Evolutionary conservation across 2,888 invertebrate species (phyloP).

Genomic region (Nephrocerus scutellatus): DNA sequence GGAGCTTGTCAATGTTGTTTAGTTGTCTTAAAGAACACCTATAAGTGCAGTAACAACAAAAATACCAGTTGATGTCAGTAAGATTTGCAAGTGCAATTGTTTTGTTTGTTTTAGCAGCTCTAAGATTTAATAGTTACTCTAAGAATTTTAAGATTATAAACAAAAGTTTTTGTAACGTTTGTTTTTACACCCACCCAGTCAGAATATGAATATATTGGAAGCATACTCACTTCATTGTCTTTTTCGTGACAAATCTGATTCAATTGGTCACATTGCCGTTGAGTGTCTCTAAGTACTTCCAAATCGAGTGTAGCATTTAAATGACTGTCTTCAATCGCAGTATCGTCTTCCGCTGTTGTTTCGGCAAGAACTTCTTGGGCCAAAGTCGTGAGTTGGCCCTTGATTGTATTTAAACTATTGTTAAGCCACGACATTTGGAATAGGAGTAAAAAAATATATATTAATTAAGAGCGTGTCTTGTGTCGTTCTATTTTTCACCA

Average conservation of each 20-base stretch:
- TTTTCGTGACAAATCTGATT: conserved; percentile 54
- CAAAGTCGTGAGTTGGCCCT: conserved; percentile 81
- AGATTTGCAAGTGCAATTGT: no score
- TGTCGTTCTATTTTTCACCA: conserved; percentile 18
- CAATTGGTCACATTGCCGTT: conserved; percentile 49
- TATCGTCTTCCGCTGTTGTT: conserved; percentile 51
- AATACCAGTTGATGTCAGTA: no score
- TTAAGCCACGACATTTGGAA: conserved; percentile 63
- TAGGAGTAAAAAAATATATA: not conserved
- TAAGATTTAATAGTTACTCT: no score
- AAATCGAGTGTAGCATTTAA: conserved; percentile 26
- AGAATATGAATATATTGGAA: not conserved
- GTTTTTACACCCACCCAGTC: not conserved
- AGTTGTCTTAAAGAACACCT: no score
- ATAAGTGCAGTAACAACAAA: no score
- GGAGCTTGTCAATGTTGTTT: no score
- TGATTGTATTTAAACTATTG: conserved; percentile 54
- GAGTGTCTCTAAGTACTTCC: conserved; percentile 36
- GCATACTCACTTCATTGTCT: conserved; percentile 54
- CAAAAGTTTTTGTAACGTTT: no score
- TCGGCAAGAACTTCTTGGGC: conserved; percentile 85
- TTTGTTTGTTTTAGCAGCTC: no score
- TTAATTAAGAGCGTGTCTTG: not conserved
- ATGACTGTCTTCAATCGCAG: conserved; percentile 27
- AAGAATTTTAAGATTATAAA: no score